Evolutionary conservation across 1,140 invertebrate genomes (phyloP), one percentile per base, ranked within the genome.

Genomic region (Adoxophyes honmai): DNA sequence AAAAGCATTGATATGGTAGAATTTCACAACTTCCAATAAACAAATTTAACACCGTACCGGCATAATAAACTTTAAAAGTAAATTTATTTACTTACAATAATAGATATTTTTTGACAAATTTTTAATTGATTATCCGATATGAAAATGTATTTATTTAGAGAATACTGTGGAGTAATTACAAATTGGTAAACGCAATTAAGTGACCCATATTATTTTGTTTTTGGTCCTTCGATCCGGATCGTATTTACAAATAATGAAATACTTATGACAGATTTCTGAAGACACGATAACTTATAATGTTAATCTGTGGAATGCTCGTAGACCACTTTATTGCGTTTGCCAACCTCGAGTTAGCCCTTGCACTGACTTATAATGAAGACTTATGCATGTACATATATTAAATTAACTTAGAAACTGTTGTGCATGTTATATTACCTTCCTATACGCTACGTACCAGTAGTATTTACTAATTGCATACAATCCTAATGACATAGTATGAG

Each of bases 1-100:
- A 76, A 70, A 52, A 67, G 67, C 66, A 70, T 18, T 84, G 81
- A 84, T 84, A 84, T 84, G 81, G 71, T 65, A 68, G 69, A 74
- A 76, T 48, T 59, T 78, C 75, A 79, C 76, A 78, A 74, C 76
- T 62, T 73, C 58, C 55, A 63, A 72, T 71, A 52, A 72, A 73
- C 61, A 37, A 66, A 68, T 65, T 75, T 70, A 64, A 57, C 60
- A 64, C 70, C 73, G 37, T 52, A 48, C 38, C 64, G 75, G 72
- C 67, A 34, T 44, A 68, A 52, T 58, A 55, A 36, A 54, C 35
- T 34, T 52, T 14, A 10, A 37, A 36, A 38, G 11, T 39, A 34
- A 59, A 39, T 15, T 38, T 38, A 39, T 13, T 58, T 11, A 28
- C n/a, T 56, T 15, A 42, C 21, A 56, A n/a, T 55, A 38, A 36